These are phyloP conservation scores for Lagorchestes hirsutus DNA, from an alignment of 2,797 vertebrate species.

Conservation along the genomic window DNA sequence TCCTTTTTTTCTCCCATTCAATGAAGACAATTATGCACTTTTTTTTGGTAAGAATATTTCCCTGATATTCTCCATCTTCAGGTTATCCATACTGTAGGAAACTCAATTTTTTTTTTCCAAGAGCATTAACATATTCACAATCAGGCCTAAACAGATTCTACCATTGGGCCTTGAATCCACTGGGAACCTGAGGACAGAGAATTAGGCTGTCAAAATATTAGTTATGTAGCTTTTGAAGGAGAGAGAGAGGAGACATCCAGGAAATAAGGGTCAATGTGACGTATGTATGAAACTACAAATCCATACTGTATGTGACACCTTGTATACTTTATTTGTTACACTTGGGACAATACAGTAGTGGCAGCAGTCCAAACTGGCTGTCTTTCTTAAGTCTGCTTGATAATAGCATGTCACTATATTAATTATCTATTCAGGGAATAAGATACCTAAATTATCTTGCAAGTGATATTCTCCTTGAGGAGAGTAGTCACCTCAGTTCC, in stretches of 20 bases:
- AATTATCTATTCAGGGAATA: background rate
- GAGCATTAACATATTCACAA: background rate
- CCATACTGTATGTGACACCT: background rate
- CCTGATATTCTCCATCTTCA: background rate
- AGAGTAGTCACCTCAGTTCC: background rate
- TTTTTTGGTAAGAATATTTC: background rate
- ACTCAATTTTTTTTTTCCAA: background rate
- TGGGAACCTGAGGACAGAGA: background rate
- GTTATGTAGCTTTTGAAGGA: background rate
- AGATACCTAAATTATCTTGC: background rate
- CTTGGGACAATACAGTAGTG: background rate
- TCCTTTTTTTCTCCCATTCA: background rate
- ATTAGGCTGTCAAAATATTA: background rate
- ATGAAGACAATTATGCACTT: background rate
- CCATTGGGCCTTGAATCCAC: background rate
- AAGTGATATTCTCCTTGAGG: background rate
- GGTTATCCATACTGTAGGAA: background rate
- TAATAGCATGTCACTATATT: background rate
- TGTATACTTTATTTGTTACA: background rate
- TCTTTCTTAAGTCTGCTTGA: background rate
- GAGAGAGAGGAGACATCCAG: constrained; percentile 4
- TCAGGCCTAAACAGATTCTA: background rate
- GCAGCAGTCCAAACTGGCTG: background rate
- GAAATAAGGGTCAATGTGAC: constrained; percentile 4
- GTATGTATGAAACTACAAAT: background rate